Percentiles rank a stretch among this genome's conserved stretches.
These are phyloP conservation scores for Scelioninae gen. 2 DNA, from an alignment of 2,888 invertebrate genomes.

Conservation along the genomic window DNA sequence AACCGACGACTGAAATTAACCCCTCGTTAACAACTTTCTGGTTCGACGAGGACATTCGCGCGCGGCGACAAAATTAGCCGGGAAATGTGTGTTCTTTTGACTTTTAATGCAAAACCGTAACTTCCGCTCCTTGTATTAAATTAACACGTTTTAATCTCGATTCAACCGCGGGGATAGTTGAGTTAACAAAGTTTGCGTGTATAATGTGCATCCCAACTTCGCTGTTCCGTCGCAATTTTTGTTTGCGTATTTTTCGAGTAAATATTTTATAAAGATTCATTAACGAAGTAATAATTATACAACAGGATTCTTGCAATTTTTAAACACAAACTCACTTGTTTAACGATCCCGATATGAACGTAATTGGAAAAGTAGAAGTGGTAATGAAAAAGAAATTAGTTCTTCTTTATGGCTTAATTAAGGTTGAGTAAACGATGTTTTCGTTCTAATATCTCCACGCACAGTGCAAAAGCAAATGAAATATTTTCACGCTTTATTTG, in stretches of 20 bases:
- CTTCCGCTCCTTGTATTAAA: conserved; percentile 27
- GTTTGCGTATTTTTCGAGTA: conserved; percentile 13
- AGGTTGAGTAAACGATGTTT: no score
- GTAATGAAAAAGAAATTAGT: not conserved
- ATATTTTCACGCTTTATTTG: no score
- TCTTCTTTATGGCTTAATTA: no score
- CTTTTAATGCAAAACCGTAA: conserved; percentile 23
- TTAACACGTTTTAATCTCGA: conserved; percentile 44
- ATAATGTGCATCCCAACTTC: conserved; percentile 25
- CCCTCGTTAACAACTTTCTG: not conserved
- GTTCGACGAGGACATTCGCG: no score
- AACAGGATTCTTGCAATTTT: conserved; percentile 8
- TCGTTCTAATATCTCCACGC: no score
- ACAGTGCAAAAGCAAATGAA: no score
- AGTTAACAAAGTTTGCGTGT: conserved; percentile 37
- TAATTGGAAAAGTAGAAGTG: conserved; percentile 1
- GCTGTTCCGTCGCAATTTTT: conserved; percentile 21
- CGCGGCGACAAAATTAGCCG: not conserved
- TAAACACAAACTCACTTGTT: conserved; percentile 3
- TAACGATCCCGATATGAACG: not conserved
- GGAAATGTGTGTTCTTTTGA: conserved; percentile 1
- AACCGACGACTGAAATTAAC: conserved; percentile 1
- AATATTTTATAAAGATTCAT: conserved; percentile 17
- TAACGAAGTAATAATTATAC: conserved; percentile 16
- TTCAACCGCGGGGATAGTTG: conserved; percentile 34